phyloP scores from a whole-genome alignment of 2,888 invertebrate genomes.

The Ophioninae sp. region DNA sequence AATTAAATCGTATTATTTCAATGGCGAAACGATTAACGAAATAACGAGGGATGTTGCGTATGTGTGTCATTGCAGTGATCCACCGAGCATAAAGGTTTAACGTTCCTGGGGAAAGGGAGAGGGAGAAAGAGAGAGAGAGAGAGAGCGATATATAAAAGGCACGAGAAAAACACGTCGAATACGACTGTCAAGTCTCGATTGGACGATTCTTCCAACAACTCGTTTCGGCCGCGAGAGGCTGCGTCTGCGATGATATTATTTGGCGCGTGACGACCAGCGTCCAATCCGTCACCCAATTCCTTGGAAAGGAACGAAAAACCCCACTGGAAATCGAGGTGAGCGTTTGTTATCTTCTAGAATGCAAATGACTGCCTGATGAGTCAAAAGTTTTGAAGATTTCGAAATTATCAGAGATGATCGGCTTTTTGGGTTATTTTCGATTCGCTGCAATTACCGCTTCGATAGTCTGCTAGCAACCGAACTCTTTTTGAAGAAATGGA shows the following conservation, averaged over 20 bases:
- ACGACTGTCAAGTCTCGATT: slow-evolving; percentile 34
- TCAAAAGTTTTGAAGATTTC: too few relatives aligned
- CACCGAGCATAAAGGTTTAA: slow-evolving; percentile 49
- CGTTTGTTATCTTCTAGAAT: not conserved
- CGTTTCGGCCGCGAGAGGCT: slow-evolving; percentile 5
- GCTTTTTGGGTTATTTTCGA: too few relatives aligned
- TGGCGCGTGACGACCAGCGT: slow-evolving; percentile 68
- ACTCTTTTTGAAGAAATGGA: not conserved
- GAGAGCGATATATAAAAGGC: slow-evolving; percentile 21
- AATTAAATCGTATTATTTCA: slow-evolving; percentile 16
- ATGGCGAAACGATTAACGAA: not conserved
- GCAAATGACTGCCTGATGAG: too few relatives aligned
- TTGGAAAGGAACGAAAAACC: not conserved
- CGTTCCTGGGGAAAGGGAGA: slow-evolving; percentile 44
- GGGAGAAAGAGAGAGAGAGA: not conserved
- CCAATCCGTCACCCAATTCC: not conserved
- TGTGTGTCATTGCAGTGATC: slow-evolving; percentile 53
- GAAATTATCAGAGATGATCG: too few relatives aligned
- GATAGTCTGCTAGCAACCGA: too few relatives aligned
- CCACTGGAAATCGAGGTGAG: not conserved
- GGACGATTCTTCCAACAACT: slow-evolving; percentile 25
- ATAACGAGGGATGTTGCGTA: slow-evolving; percentile 5
- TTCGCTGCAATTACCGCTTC: too few relatives aligned
- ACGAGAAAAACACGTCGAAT: slow-evolving; percentile 11
- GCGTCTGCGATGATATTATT: slow-evolving; percentile 68